Evolutionary conservation across 2,888 invertebrate genomes (phyloP).

Genomic region (Oscheius sp.): DNA sequence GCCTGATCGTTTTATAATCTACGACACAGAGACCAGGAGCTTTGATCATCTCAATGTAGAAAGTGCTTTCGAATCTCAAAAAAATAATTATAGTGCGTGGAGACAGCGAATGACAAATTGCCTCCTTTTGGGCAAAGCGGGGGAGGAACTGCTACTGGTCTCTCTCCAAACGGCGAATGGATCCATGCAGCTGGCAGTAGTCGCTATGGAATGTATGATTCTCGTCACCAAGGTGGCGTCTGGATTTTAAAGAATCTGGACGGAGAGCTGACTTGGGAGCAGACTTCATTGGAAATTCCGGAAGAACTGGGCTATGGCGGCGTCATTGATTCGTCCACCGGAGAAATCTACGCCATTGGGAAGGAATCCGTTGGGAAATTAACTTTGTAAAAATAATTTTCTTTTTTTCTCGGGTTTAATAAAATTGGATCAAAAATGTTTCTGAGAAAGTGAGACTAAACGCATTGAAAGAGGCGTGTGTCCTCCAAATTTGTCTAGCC

Average conservation of each 20-base stretch:
- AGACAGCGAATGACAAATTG: too few relatives aligned
- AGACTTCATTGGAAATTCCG: not conserved
- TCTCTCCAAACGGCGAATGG: constrained; percentile 1
- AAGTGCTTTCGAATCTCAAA: not conserved
- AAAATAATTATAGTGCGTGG: not conserved
- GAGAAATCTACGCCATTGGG: constrained; percentile 1
- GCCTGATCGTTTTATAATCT: not conserved
- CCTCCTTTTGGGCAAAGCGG: not conserved
- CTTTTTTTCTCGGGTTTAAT: constrained; percentile 21
- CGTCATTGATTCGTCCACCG: not conserved
- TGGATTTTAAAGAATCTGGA: constrained; percentile 9
- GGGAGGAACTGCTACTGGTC: not conserved
- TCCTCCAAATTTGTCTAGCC: not conserved
- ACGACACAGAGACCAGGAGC: constrained; percentile 3
- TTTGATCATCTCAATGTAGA: constrained; percentile 8
- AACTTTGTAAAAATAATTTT: not conserved
- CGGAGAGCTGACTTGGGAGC: constrained; percentile 5
- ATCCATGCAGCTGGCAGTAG: constrained; percentile 15
- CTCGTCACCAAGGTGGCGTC: constrained; percentile 6
- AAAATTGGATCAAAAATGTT: not conserved
- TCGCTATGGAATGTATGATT: constrained; percentile 9
- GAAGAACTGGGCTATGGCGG: not conserved
- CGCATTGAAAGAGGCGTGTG: not conserved
- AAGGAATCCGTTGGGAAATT: constrained; percentile 12
- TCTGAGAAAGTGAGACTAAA: too few relatives aligned